Conservation (phyloP, 1,140 invertebrate genomes). For the Cherax quadricarinatus region DNA sequence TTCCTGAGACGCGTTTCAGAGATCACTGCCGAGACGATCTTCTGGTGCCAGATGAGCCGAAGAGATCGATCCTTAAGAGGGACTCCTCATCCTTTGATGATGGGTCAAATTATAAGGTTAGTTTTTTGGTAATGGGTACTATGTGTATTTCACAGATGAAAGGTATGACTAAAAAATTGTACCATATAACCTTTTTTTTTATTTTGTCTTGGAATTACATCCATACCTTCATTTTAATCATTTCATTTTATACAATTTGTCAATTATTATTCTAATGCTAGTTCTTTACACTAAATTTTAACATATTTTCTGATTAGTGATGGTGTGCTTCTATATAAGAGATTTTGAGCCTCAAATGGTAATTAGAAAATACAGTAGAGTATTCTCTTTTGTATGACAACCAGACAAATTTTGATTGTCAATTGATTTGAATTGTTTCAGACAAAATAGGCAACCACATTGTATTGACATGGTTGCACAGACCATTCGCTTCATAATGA, state of each 20-base stretch:
- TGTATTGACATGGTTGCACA: too few species aligned
- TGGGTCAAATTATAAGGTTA: conserved; percentile 79
- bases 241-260: not conserved
- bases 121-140: conserved; percentile 13
- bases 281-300: not conserved
- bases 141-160: not conserved
- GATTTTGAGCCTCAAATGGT: too few species aligned
- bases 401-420: too few species aligned
- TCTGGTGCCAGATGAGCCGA: conserved; percentile 81
- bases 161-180: too few species aligned
- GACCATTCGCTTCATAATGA: too few species aligned
- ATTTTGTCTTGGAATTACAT: not conserved
- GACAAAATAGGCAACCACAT: too few species aligned
- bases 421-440: too few species aligned
- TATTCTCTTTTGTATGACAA: too few species aligned
- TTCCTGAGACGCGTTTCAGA: conserved; percentile 83
- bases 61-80: conserved; percentile 89
- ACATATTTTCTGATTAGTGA: not conserved
- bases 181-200: not conserved
- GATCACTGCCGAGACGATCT: conserved; percentile 78
- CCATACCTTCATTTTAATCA: not conserved
- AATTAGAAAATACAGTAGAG: too few species aligned
- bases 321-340: not conserved
- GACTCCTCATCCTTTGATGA: conserved; percentile 89
- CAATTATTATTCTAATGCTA: not conserved